These are phyloP conservation scores for Pseudorasbora parva DNA, from an alignment of 2,113 vertebrate species.

Conservation along the genomic window DNA sequence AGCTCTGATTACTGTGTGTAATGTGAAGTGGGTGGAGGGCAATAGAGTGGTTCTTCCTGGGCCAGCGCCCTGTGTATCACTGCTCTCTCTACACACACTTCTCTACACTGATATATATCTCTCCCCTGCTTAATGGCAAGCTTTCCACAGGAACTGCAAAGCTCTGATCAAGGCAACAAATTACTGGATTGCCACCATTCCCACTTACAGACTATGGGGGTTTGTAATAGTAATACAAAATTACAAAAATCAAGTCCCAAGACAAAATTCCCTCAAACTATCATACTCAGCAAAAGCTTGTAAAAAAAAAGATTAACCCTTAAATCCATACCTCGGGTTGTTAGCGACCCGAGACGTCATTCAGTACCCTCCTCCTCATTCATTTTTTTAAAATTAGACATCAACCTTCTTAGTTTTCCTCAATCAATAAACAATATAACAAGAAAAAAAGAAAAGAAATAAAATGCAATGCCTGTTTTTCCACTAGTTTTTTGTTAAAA, in stretches of 20 bases:
- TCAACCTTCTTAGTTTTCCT: too few species aligned
- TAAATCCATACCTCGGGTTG: too few species aligned
- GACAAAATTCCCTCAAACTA: neutral
- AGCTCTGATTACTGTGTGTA: constrained; percentile 39
- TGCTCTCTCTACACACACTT: constrained; percentile 21
- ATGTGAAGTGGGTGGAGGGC: constrained; percentile 24
- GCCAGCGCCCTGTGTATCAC: constrained; percentile 31
- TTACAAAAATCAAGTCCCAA: neutral
- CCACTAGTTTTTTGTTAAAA: too few species aligned
- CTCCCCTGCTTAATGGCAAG: constrained; percentile 39
- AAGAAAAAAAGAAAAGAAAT: too few species aligned
- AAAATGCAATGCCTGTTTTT: too few species aligned
- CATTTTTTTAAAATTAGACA: too few species aligned
- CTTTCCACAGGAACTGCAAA: constrained; percentile 49
- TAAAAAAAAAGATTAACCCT: constrained; percentile 26
- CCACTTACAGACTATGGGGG: constrained; percentile 7
- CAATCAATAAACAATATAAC: too few species aligned
- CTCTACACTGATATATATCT: constrained; percentile 47
- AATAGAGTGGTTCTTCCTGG: constrained; percentile 29
- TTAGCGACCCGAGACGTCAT: too few species aligned
- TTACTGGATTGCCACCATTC: constrained; percentile 31
- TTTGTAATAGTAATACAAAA: neutral
- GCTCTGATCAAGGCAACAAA: constrained; percentile 47
- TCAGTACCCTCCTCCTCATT: too few species aligned
- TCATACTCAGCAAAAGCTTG: constrained; percentile 5